phyloP scores from a whole-genome alignment of 2,113 vertebrate genomes.

The Poicephalus meyeri region DNA sequence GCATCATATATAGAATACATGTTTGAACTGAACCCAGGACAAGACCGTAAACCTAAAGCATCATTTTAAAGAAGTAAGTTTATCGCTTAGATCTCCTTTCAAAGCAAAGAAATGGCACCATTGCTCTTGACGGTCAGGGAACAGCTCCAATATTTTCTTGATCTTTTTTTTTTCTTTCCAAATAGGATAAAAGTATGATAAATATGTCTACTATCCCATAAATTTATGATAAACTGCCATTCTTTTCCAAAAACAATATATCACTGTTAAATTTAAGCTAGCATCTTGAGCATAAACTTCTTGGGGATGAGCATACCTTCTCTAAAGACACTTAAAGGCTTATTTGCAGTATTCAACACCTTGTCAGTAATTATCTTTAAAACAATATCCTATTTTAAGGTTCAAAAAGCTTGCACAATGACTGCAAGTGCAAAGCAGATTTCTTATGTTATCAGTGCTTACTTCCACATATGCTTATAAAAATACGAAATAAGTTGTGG shows the following conservation, averaged over 20 bases:
- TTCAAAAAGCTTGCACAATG: background rate
- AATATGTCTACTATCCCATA: background rate
- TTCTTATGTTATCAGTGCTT: background rate
- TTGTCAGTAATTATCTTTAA: background rate
- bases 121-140: conserved; percentile 4
- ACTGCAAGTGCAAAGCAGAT: background rate
- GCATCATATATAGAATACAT: background rate
- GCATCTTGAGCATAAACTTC: background rate
- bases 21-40: background rate
- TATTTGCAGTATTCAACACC: background rate
- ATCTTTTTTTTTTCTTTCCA: background rate
- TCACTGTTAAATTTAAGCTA: background rate
- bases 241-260: background rate
- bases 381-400: background rate
- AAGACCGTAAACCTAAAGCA: background rate
- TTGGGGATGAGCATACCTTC: background rate
- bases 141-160: background rate
- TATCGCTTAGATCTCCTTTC: conserved; percentile 7
- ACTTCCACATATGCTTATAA: background rate
- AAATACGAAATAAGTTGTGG: background rate
- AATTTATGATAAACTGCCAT: background rate
- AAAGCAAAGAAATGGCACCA: background rate
- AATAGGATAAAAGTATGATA: background rate
- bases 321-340: background rate
- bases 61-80: background rate